Conservation (phyloP, 2,797 vertebrate genomes). For the Poecilia picta region DNA sequence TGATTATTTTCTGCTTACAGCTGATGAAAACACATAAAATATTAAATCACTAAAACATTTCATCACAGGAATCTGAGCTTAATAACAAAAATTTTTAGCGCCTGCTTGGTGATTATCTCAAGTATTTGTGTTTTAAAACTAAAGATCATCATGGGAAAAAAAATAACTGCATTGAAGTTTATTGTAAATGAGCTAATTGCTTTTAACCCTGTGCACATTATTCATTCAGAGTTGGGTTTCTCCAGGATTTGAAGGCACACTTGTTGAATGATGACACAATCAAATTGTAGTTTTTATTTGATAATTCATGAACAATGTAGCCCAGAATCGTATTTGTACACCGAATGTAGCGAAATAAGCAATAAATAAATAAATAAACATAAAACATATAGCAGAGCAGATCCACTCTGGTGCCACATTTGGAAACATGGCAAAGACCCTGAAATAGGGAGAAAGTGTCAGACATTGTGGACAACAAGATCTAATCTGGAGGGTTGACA, state of each 20-base stretch:
- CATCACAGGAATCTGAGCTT: neutral
- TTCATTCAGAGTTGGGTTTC: neutral
- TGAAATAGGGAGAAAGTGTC: constrained; percentile 11
- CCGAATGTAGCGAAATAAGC: neutral
- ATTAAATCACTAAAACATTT: neutral
- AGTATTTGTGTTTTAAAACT: neutral
- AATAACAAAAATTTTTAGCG: neutral
- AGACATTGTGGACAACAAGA: constrained; percentile 28
- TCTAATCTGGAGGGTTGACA: constrained; percentile 46
- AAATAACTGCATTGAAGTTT: neutral
- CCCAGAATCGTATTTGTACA: neutral
- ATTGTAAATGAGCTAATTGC: neutral
- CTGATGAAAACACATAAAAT: neutral
- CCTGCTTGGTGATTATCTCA: neutral
- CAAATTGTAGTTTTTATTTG: neutral
- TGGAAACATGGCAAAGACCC: constrained; percentile 6
- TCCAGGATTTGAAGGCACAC: neutral
- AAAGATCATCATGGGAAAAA: neutral
- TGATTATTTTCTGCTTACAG: neutral
- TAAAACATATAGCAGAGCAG: neutral
- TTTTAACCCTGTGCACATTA: neutral
- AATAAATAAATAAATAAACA: neutral
- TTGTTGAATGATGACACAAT: neutral
- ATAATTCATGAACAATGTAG: neutral
- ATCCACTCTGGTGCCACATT: neutral